Base-by-base conservation (phyloP, 37 sponge, comb jelly and placozoan genomes). In the Sycon ciliatum region DNA sequence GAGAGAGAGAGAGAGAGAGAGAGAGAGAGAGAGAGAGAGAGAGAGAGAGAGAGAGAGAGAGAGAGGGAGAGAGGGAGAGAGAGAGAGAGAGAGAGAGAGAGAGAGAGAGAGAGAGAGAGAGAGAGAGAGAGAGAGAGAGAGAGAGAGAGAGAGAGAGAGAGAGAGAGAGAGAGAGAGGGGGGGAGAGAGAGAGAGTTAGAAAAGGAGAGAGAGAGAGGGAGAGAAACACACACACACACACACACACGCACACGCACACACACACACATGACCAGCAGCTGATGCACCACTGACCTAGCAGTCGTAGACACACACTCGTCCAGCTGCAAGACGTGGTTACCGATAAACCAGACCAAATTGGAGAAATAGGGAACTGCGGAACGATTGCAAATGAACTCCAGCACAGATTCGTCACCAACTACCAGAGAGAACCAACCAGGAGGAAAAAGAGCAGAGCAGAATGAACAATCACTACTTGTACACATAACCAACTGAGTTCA, bases 321-420 rank as follows among this genome's bases (percentile, higher is more conserved):
- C 72, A 93, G 74, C 74, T 85, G 78, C n/a, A 93, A 74, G 36
- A 85, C 86, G 69, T 93, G 86, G 65, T 82, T 85, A 3, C 95
- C 95, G 73, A 94, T 94, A 67, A 89, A 90, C 87, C 91, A 94
- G 57, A 87, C 86, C 49, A 94, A 77, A 76, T 89, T 94, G 24
- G 90, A 86, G 83, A 94, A 94, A 63, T 89, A 94, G 1, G 91
- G 87, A n/a, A 81, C 83, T 39, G 95, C 95, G 24, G 90, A 87
- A 65, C 85, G 84, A 40, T 82, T 90, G 71, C 87, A 75, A 42
- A 94, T 89, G 66, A 78, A 94, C 71, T 79, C 74, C 31, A 94
- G 36, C 70, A 76, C 82, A n/a, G 79, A 57, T 1, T 64, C 26
- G 32, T 89, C 85, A 34, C 84, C 78, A 58, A 94, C 95, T 84